Evolutionary conservation across 2,113 vertebrate species (phyloP).

Genomic region (Cryptomyrus ogoouensis): DNA sequence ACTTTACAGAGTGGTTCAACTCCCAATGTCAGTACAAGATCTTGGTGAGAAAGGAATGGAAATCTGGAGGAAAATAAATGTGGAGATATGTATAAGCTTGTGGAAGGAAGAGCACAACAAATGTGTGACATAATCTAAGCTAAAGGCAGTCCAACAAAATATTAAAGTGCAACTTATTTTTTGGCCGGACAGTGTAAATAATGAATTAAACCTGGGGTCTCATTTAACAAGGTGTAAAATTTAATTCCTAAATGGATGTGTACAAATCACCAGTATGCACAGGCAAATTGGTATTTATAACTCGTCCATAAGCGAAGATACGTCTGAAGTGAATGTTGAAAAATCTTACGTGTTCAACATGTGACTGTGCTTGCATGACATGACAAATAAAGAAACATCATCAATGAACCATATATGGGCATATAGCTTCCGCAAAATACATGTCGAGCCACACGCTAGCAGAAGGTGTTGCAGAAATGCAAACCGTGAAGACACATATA

Average conservation of each 20-base stretch:
- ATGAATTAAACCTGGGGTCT: too few species aligned
- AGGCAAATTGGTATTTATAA: neutral
- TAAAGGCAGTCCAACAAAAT: too few species aligned
- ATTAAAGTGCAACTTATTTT: too few species aligned
- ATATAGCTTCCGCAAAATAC: neutral
- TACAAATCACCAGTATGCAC: neutral
- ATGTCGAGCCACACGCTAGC: neutral
- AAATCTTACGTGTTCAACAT: neutral
- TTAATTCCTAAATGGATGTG: neutral
- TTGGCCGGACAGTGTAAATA: too few species aligned
- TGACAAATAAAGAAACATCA: neutral
- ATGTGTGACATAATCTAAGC: too few species aligned
- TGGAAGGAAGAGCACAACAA: too few species aligned
- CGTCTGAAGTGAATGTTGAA: neutral
- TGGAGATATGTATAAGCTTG: too few species aligned
- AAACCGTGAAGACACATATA: too few species aligned
- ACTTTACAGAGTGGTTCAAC: too few species aligned
- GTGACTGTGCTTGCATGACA: neutral
- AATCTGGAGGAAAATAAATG: too few species aligned
- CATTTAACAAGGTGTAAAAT: neutral
- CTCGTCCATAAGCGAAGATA: neutral
- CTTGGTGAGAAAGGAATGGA: too few species aligned
- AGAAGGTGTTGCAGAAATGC: neutral
- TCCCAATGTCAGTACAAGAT: too few species aligned
- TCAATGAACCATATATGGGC: neutral